Evolutionary conservation across 2,113 vertebrate genomes (phyloP).

Genomic region (Anas platyrhynchos): DNA sequence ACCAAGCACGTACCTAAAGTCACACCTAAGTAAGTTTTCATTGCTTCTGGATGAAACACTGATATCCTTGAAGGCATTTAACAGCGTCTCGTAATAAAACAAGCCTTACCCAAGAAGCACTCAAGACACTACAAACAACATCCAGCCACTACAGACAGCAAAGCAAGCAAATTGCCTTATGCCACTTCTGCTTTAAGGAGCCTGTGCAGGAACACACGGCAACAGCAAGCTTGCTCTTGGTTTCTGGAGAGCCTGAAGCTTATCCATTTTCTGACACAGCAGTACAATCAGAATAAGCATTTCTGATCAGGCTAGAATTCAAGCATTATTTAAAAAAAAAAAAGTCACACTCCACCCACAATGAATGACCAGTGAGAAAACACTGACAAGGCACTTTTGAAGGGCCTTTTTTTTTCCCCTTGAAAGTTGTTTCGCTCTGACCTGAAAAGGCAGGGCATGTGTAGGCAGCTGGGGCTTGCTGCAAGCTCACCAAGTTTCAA

Average conservation of each 20-base stretch:
- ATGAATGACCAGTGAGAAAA: neutral
- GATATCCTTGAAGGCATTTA: neutral
- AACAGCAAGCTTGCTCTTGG: neutral
- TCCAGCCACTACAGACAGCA: neutral
- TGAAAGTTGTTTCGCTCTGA: neutral
- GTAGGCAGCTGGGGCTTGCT: neutral
- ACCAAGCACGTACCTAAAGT: accelerated
- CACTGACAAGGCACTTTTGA: constrained; percentile 4
- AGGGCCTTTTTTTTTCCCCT: neutral
- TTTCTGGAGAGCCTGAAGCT: neutral
- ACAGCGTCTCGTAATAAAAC: neutral
- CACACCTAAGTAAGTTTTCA: neutral
- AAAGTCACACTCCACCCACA: neutral
- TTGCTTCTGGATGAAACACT: neutral
- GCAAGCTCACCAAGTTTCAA: neutral
- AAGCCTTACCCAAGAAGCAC: neutral
- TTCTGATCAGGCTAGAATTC: neutral
- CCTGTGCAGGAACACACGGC: neutral
- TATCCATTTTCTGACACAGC: neutral
- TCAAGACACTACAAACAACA: neutral
- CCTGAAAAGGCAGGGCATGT: neutral
- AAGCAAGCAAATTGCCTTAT: neutral
- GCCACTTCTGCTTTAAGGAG: neutral
- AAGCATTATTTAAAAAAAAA: neutral
- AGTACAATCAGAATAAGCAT: neutral